Percentiles rank a stretch among this genome's conserved stretches.
Conservation (phyloP, 2,888 invertebrate species). For the Troides helena region DNA sequence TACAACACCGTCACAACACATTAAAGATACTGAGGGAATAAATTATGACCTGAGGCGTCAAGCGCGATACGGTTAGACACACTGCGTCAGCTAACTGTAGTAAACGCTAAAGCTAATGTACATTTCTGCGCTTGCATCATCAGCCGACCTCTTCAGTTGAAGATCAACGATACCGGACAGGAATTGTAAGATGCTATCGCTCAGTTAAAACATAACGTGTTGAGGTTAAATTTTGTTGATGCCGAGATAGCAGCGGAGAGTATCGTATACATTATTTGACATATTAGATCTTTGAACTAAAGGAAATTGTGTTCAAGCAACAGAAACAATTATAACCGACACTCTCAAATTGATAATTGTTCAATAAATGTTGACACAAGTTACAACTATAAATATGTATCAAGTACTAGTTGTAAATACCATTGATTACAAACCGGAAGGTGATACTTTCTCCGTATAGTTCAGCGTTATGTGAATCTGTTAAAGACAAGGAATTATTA, state of each 20-base stretch:
- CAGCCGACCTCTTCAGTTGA: constrained; percentile 25
- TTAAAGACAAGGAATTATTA: too few relatives aligned
- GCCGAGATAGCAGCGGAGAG: constrained; percentile 18
- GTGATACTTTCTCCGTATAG: constrained; percentile 12
- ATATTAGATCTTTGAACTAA: constrained; percentile 6
- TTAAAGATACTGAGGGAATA: constrained; percentile 20
- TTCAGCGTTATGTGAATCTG: background rate
- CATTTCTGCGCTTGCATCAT: constrained; percentile 34
- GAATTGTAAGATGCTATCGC: constrained; percentile 34
- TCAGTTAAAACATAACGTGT: constrained; percentile 30
- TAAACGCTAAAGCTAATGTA: constrained; percentile 28
- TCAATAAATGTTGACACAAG: background rate
- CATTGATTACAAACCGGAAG: background rate
- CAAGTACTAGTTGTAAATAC: constrained; percentile 5
- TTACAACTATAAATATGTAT: constrained; percentile 6
- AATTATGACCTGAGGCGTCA: constrained; percentile 25
- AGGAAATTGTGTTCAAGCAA: background rate
- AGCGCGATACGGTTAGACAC: constrained; percentile 14
- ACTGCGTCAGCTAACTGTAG: constrained; percentile 30
- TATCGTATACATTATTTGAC: constrained; percentile 15
- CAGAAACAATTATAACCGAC: background rate
- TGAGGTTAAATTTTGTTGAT: constrained; percentile 30
- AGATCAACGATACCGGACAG: constrained; percentile 35
- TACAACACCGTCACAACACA: constrained; percentile 1
- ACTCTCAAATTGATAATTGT: background rate